Base-by-base conservation (phyloP, 2,888 invertebrate genomes). In the Ommatoiulus sabulosus region DNA sequence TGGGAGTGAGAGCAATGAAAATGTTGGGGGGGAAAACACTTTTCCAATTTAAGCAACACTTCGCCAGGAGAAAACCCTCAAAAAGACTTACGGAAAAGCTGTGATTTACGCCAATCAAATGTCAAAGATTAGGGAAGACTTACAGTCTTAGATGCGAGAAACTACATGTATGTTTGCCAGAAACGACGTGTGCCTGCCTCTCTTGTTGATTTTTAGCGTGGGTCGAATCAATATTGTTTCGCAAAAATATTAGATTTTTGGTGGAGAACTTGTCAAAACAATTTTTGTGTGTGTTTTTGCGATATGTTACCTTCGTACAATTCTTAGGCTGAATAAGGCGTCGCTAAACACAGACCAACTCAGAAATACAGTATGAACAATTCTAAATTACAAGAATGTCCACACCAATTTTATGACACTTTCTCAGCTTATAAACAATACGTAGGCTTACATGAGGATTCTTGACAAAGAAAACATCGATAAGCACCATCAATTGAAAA, bases 21-120 rank as follows among this genome's bases (percentile, higher is more conserved):
- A 35, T 35, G 4, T 20, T 63, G n/a, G 8, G 7, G 12, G 7
- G 48, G 1, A 48, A 57, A 57, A 57, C 20, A 5, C 63, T 63
- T 63, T 63, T 63, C 63, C 63, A 63, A 63, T 63, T 20, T 63
- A 63, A 63, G 63, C 63, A 63, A 63, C 63, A 63, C 63, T 63
- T 15, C 63, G 63, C 20, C 20, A 6, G 4, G 63, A 35, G 35
- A 63, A 63, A n/a, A n/a, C 63, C 20, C 20, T 20, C n/a, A 63
- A 63, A 63, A 63, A 63, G 63, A 63, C 63, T 63, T 63, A 63
- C 20, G 63, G 63, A 63, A 35, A 63, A 63, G 63, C 63, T 63
- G 10, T 63, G 63, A 63, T 63, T 63, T 63, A 63, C 63, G 63
- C 63, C 63, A 63, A 63, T 63, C 63, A 63, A 20, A 63, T 20